These are phyloP conservation scores for Loripinus fragilis DNA, from an alignment of 2,888 invertebrate genomes.

Conservation along the genomic window DNA sequence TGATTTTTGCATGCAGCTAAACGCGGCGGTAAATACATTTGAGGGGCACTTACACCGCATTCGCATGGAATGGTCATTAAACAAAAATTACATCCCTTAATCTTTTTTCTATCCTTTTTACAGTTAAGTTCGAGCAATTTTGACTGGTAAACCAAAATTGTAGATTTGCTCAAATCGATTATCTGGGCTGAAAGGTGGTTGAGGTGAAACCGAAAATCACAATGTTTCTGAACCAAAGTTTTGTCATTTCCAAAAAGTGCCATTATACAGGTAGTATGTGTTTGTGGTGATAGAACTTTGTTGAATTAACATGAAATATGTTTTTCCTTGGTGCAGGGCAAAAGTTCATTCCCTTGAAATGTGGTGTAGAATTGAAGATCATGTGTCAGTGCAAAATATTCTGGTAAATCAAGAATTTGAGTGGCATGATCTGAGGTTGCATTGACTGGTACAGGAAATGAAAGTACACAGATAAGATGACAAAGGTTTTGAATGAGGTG, in stretches of 20 bases:
- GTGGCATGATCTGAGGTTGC: not conserved
- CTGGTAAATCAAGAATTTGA: not conserved
- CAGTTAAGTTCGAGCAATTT: conserved; percentile 6
- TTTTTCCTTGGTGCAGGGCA: not conserved
- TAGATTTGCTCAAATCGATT: not conserved
- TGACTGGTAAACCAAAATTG: not conserved
- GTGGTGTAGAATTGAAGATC: not conserved
- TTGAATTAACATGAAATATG: not conserved
- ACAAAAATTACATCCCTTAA: conserved; percentile 10
- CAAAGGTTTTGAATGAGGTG: conserved; percentile 10
- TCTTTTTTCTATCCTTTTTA: not conserved
- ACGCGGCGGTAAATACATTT: conserved; percentile 13
- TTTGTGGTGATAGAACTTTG: not conserved
- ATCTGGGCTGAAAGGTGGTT: conserved; percentile 1
- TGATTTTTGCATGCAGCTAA: conserved; percentile 31
- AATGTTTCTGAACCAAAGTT: not conserved
- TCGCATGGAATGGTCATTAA: not conserved
- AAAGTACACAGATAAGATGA: not conserved
- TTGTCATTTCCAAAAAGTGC: conserved; percentile 3
- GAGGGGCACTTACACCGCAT: conserved; percentile 16
- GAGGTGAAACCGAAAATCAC: not conserved
- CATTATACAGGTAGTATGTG: not conserved
- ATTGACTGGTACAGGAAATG: conserved; percentile 3
- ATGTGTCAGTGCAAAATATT: conserved; percentile 9
- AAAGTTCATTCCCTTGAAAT: not conserved